Base-by-base conservation (phyloP, 2,888 invertebrate species). In the Tinea trinotella region DNA sequence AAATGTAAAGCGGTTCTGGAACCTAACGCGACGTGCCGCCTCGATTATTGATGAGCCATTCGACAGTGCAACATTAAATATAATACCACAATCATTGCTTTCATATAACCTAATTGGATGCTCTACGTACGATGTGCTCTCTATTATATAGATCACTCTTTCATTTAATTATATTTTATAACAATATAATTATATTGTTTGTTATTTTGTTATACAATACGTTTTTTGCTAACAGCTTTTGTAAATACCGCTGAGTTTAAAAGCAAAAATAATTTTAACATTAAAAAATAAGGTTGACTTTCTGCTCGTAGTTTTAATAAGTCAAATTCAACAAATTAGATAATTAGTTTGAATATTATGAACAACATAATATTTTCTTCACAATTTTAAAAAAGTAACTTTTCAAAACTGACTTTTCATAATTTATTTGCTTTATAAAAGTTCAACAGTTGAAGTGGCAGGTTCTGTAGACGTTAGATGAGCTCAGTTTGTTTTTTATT, bases 1-100 rank as follows among this genome's bases (percentile, higher is more conserved):
- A 64, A 68, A 64, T 66, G 63, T 61, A 58, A 56, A 30, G 44
- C 34, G 46, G 34, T 9, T 35, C 18, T 54, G 57, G 55, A 24
- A 50, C 55, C 50, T 24, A 52, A 56, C 56, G 52, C 63, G 64
- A 59, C 55, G 55, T 19, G 61, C 55, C 55, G 55, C 54, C 65
- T 18, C 53, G 64, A 66, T 70, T 66, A 64, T 62, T 66, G 64
- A 62, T 60, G 61, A 57, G 58, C 56, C 54, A 53, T 59, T 13
- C 30, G 40, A 30, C 48, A 17, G 13, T 50, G 15, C 50, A 24
- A 13, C 12, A 24, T 48, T 19, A 48, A 48, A 48, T 48, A 48
- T 48, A 48, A 48, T 48, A 19, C 48, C 20, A 18, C 48, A 48
- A 19, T 18, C 20, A 2, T 48, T 30, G 4, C n/a, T 30, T 10